Evolutionary conservation across 2,797 vertebrate species (phyloP).

Genomic region (Brotogeris chrysoptera): DNA sequence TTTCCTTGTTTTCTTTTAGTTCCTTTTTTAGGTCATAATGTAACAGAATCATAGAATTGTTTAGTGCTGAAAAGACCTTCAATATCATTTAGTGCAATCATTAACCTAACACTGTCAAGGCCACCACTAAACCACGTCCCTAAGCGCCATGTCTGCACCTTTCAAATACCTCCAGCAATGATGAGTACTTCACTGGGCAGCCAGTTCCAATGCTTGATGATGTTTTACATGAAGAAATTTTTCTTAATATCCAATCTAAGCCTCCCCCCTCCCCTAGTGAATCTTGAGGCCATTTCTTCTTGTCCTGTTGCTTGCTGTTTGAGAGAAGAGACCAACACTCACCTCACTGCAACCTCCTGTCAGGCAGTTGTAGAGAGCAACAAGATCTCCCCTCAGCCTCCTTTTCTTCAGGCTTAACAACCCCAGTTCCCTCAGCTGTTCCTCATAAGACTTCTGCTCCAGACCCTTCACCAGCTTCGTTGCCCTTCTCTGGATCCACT

Average conservation of each 20-base stretch:
- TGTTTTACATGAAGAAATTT: background rate
- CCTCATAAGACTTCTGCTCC: background rate
- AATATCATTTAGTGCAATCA: background rate
- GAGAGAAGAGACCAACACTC: background rate
- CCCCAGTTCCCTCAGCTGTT: background rate
- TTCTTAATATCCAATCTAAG: background rate
- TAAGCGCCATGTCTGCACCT: background rate
- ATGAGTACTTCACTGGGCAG: background rate
- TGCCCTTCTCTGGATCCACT: fast-evolving
- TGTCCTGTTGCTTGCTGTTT: background rate
- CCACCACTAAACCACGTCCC: background rate
- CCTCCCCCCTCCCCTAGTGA: background rate
- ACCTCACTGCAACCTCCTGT: background rate
- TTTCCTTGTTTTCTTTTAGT: background rate
- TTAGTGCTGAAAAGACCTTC: background rate
- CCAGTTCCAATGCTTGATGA: background rate
- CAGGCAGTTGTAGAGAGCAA: background rate
- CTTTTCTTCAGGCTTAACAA: background rate
- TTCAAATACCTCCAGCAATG: background rate
- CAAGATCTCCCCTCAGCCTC: background rate
- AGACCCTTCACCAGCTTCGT: background rate
- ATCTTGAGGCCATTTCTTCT: background rate
- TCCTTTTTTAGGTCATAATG: background rate
- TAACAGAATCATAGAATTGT: background rate
- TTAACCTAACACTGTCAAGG: background rate